A percentile compares a stretch with the other conserved stretches of the same genome.
These are phyloP conservation scores for Corapipo altera DNA, from an alignment of 2,113 vertebrate genomes.

Conservation along the genomic window DNA sequence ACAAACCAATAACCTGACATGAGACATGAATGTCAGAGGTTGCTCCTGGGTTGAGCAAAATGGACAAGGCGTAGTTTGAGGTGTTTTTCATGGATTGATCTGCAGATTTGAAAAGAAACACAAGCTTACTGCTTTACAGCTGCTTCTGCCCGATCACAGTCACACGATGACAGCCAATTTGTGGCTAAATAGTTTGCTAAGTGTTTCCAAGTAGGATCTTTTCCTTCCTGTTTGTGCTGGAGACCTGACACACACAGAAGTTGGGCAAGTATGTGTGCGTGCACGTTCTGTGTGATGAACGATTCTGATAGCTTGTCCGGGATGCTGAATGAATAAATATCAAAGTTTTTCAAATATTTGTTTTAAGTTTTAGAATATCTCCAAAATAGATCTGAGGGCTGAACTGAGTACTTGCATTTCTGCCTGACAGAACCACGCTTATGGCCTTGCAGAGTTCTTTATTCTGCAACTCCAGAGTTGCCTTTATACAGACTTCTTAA, in stretches of 20 bases:
- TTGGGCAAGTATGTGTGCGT: neutral
- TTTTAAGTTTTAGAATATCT: neutral
- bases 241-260: neutral
- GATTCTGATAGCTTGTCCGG: neutral
- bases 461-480: neutral
- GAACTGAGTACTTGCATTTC: neutral
- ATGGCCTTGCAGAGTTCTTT: neutral
- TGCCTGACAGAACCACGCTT: neutral
- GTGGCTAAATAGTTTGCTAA: neutral
- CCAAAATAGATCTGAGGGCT: neutral
- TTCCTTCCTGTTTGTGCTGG: neutral
- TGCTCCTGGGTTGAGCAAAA: neutral
- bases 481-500: neutral
- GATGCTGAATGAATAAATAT: neutral
- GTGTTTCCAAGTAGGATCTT: neutral
- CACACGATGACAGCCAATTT: neutral
- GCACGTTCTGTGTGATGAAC: neutral
- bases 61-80: neutral
- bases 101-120: neutral
- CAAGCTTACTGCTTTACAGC: neutral
- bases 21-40: neutral
- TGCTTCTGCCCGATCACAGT: neutral
- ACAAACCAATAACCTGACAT: rapidly evolving
- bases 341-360: neutral
- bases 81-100: neutral